These are phyloP conservation scores for Heteromyza rotundicornis DNA, from an alignment of 2,888 invertebrate species.

Conservation along the genomic window DNA sequence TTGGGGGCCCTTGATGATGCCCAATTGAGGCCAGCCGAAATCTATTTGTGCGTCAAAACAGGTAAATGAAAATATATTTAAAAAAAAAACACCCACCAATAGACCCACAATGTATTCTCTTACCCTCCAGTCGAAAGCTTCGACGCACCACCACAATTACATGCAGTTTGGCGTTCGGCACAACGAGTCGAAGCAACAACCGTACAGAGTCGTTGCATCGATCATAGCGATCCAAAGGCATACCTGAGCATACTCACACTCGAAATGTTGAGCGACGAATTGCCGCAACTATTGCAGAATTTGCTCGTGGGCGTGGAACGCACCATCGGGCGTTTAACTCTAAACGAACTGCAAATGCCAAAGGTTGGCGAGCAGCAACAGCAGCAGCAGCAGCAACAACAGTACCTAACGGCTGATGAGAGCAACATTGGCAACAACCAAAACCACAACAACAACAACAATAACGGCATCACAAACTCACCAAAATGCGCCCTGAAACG, in stretches of 20 bases:
- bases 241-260: constrained; percentile 58
- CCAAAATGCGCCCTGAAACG: constrained; percentile 62
- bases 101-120: neutral
- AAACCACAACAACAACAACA: constrained; percentile 25
- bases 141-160: constrained; percentile 41
- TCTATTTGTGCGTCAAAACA: constrained; percentile 69
- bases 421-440: constrained; percentile 39
- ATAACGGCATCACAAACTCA: constrained; percentile 52
- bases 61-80: no score
- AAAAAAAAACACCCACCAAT: no score
- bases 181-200: no score
- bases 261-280: constrained; percentile 63
- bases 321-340: constrained; percentile 71
- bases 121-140: constrained; percentile 39
- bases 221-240: constrained; percentile 48
- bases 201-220: constrained; percentile 53
- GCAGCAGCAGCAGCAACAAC: constrained; percentile 36
- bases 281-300: constrained; percentile 71
- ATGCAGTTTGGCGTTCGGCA: constrained; percentile 59
- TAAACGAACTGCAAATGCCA: constrained; percentile 72
- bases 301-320: constrained; percentile 73
- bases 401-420: constrained; percentile 21
- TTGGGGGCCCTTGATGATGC: constrained; percentile 70
- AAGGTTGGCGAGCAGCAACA: constrained; percentile 62
- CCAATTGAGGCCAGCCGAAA: constrained; percentile 69